These are phyloP conservation scores for Microplitis deprimator DNA, from an alignment of 2,888 invertebrate genomes.

Conservation along the genomic window DNA sequence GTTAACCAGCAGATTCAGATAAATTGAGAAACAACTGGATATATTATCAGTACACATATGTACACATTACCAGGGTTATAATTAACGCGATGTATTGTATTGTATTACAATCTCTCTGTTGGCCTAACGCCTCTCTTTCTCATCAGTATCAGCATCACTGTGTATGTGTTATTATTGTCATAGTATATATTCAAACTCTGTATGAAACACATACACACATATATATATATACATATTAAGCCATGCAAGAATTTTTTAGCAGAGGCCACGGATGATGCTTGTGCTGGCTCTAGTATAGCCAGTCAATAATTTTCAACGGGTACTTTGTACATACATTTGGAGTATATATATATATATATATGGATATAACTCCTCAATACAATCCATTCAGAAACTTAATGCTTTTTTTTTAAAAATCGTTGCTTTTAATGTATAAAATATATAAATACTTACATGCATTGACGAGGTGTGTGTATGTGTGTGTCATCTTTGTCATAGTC, in stretches of 20 bases:
- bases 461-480: neutral
- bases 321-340: neutral
- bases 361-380: neutral
- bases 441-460: neutral
- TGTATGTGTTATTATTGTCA: conserved; percentile 3
- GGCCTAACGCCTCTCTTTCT: conserved; percentile 12
- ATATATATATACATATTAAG: conserved; percentile 30
- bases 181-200: conserved; percentile 24
- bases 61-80: conserved; percentile 20
- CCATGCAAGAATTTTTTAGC: conserved; percentile 31
- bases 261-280: neutral
- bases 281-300: conserved; percentile 4
- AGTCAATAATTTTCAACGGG: conserved; percentile 6
- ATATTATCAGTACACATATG: conserved; percentile 26
- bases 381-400: too few species aligned
- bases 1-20: neutral
- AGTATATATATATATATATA: neutral
- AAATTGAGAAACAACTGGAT: conserved; percentile 13
- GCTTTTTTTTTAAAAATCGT: neutral
- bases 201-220: neutral
- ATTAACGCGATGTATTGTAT: conserved; percentile 38
- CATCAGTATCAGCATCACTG: neutral
- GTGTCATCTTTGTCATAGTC: conserved; percentile 21
- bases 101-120: conserved; percentile 38
- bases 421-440: neutral